Evolutionary conservation across 2,797 vertebrate species (phyloP).

Genomic region (Cossypha niveicapilla): DNA sequence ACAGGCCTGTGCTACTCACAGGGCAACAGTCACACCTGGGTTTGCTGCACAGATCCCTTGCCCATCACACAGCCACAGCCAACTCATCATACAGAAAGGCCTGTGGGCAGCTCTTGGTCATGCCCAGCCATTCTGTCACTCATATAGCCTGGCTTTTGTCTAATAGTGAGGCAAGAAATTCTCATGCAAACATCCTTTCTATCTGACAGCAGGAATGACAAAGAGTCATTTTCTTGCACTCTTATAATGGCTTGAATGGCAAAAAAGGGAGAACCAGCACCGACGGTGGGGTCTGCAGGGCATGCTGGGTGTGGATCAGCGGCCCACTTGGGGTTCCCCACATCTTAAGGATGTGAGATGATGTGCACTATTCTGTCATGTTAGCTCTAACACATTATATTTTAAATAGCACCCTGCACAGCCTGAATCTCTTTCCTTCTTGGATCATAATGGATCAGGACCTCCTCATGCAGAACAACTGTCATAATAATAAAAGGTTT

Average conservation of each 20-base stretch:
- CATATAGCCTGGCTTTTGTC: not conserved
- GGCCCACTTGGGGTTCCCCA: not conserved
- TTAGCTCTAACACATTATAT: not conserved
- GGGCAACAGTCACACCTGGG: not conserved
- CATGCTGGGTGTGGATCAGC: fast-evolving
- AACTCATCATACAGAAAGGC: not conserved
- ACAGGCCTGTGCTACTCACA: not conserved
- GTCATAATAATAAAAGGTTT: not conserved
- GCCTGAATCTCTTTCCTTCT: not conserved
- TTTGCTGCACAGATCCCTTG: not conserved
- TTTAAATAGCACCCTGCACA: not conserved
- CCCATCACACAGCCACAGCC: not conserved
- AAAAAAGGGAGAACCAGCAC: not conserved
- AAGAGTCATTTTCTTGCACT: not conserved
- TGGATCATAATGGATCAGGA: not conserved
- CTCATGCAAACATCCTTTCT: not conserved
- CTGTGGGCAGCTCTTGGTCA: not conserved
- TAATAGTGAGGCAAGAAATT: not conserved
- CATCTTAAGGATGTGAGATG: not conserved
- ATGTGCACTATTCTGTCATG: fast-evolving
- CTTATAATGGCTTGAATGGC: not conserved
- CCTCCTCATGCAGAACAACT: not conserved
- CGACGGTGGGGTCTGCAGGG: not conserved
- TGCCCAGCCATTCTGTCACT: not conserved
- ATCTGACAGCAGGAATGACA: not conserved